Evolutionary conservation across 1,140 invertebrate species (phyloP).

Genomic region (Hycleus cichorii): DNA sequence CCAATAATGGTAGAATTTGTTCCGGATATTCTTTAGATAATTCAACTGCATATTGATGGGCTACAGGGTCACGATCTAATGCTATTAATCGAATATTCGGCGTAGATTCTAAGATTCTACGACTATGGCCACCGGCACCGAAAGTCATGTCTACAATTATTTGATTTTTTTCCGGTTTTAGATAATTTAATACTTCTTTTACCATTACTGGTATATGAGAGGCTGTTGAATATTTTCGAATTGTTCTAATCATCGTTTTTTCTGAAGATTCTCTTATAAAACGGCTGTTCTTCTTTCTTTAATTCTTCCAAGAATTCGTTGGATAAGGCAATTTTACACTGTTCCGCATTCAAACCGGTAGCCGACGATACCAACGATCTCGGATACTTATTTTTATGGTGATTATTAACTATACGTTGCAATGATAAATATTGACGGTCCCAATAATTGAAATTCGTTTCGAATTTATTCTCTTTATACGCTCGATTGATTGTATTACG

Average conservation of each 20-base stretch:
- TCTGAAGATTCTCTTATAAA: slow-evolving; percentile 46
- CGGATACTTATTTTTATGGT: slow-evolving; percentile 59
- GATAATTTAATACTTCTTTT: slow-evolving; percentile 59
- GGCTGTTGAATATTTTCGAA: slow-evolving; percentile 16
- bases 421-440: slow-evolving; percentile 59
- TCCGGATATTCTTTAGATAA: slow-evolving; percentile 59
- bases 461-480: slow-evolving; percentile 53
- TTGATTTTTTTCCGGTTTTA: slow-evolving; percentile 55
- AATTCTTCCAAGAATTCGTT: slow-evolving; percentile 61
- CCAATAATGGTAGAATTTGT: slow-evolving; percentile 68
- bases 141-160: slow-evolving; percentile 85
- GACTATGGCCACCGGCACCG: slow-evolving; percentile 85
- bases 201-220: slow-evolving; percentile 65
- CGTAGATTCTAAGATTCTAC: slow-evolving; percentile 49
- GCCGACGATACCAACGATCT: slow-evolving; percentile 51
- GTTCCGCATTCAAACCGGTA: slow-evolving; percentile 58
- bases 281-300: slow-evolving; percentile 49
- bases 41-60: slow-evolving; percentile 58
- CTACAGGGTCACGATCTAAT: slow-evolving; percentile 82
- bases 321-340: slow-evolving; percentile 63
- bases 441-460: slow-evolving; percentile 53
- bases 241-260: slow-evolving; percentile 6
- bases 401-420: slow-evolving; percentile 60
- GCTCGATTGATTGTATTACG: slow-evolving; percentile 58
- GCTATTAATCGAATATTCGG: slow-evolving; percentile 59